Evolutionary conservation across 2,113 vertebrate species (phyloP).

Genomic region (Terrapene triunguis): DNA sequence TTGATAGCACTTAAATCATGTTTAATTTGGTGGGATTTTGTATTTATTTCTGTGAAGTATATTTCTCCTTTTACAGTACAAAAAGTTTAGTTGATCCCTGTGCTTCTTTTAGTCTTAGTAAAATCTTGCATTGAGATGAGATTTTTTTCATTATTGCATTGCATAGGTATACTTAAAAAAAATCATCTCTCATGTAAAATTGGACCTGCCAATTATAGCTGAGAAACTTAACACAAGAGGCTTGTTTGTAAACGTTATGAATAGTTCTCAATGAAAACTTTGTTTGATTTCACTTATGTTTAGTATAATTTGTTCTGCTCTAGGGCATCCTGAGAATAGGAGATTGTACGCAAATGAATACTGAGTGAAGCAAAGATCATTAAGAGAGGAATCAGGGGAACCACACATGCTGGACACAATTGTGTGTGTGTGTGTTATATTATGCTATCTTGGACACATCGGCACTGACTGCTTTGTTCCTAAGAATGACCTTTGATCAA

Average conservation of each 20-base stretch:
- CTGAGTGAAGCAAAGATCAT: constrained; percentile 77
- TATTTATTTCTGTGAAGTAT: neutral
- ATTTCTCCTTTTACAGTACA: neutral
- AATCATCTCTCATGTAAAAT: constrained; percentile 6
- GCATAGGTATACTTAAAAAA: neutral
- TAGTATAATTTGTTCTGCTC: constrained; percentile 79
- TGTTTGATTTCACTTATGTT: constrained; percentile 77
- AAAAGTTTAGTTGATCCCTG: neutral
- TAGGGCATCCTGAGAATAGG: constrained; percentile 74
- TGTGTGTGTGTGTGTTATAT: constrained; percentile 71
- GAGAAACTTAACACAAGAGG: constrained; percentile 63
- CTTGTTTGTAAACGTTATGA: constrained; percentile 77
- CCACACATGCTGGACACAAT: constrained; percentile 76
- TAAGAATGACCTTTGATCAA: constrained; percentile 79
- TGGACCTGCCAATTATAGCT: constrained; percentile 64
- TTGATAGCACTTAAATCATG: neutral
- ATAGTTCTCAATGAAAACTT: constrained; percentile 72
- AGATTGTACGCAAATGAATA: constrained; percentile 78
- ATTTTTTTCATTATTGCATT: neutral
- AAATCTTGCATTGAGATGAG: neutral
- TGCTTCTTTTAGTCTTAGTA: neutral
- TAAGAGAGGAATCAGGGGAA: constrained; percentile 77
- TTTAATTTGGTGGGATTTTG: neutral
- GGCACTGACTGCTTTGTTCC: constrained; percentile 78
- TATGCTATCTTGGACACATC: constrained; percentile 78